Conservation (phyloP, 2,888 invertebrate genomes). For the Lamellibrachia columna region DNA sequence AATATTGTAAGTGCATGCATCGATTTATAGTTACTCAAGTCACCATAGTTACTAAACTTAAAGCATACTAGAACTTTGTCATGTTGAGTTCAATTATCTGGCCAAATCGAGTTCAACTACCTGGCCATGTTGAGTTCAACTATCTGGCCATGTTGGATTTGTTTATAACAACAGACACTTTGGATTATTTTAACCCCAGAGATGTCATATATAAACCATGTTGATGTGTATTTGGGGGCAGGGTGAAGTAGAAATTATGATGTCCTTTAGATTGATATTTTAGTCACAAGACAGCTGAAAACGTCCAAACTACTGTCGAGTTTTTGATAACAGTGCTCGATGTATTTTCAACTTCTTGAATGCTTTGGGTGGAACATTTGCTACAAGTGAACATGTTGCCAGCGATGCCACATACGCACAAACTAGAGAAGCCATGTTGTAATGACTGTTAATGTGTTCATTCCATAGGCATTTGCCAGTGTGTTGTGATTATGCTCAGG, state of each 20-base stretch:
- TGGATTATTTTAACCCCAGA: too few species aligned
- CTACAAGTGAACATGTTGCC: not conserved
- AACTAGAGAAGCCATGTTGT: not conserved
- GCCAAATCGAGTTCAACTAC: not conserved
- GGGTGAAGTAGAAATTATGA: not conserved
- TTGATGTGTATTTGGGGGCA: not conserved
- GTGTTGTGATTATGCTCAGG: conserved; percentile 16
- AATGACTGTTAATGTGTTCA: not conserved
- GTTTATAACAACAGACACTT: too few species aligned
- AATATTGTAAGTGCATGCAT: not conserved
- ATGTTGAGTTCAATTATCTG: not conserved
- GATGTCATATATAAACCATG: too few species aligned
- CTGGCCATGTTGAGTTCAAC: not conserved
- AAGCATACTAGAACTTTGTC: not conserved
- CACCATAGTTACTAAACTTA: not conserved
- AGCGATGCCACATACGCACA: not conserved
- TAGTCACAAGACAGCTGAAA: not conserved
- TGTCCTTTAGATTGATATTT: not conserved
- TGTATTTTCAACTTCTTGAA: not conserved
- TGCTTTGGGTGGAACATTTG: not conserved
- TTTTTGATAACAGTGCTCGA: not conserved
- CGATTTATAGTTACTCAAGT: not conserved
- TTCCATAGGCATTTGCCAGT: not conserved
- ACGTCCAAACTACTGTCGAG: not conserved
- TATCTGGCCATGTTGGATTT: not conserved